Conservation (phyloP, 2,797 vertebrate species). For the Trichosurus vulpecula region DNA sequence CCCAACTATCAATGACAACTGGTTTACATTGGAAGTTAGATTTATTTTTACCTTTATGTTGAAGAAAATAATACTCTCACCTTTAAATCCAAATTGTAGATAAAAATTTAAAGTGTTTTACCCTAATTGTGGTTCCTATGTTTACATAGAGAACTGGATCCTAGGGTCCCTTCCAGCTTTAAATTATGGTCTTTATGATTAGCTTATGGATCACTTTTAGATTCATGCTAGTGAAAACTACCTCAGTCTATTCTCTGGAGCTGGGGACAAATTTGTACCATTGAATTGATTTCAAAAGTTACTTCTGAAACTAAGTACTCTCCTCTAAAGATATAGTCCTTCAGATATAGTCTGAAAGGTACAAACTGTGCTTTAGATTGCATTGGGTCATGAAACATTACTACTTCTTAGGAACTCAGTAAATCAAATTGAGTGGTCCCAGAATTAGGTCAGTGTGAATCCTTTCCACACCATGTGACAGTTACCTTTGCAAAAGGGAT, state of each 20-base stretch:
- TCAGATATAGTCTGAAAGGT: not conserved
- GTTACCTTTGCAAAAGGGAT: not conserved
- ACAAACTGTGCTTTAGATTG: not conserved
- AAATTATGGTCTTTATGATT: not conserved
- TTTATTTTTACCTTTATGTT: not conserved
- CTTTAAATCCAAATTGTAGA: slow-evolving; percentile 4
- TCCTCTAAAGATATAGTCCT: not conserved
- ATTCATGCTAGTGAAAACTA: not conserved
- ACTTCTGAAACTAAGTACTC: not conserved
- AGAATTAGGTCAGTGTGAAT: not conserved
- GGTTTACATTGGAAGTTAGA: not conserved
- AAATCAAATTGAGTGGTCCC: not conserved
- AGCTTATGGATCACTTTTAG: not conserved
- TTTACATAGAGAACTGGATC: not conserved
- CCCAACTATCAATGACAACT: not conserved
- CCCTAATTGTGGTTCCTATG: not conserved
- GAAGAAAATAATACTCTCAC: not conserved
- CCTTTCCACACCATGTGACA: not conserved
- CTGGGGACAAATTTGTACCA: not conserved
- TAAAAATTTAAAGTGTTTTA: not conserved
- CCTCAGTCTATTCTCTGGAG: not conserved
- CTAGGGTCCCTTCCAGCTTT: not conserved
- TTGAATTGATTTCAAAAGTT: not conserved
- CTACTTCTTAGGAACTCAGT: not conserved
- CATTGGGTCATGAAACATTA: not conserved